Evolutionary conservation across 1,140 invertebrate species (phyloP), one percentile per base, ranked within the genome.

Genomic region (Asbolus verrucosus): DNA sequence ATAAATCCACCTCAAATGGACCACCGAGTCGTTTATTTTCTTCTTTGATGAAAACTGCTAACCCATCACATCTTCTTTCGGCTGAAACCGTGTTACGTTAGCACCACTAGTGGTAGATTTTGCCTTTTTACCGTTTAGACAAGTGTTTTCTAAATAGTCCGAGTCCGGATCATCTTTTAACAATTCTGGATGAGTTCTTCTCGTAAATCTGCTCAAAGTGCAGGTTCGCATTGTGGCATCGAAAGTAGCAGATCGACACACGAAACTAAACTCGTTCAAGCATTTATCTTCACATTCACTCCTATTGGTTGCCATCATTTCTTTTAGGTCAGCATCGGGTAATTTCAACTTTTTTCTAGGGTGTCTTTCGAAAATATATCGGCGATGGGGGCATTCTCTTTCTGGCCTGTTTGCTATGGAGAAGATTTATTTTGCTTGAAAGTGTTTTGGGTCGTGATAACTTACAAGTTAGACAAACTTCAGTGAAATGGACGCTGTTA

Each of bases 271-370:
- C 80, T 96, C 94, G 75, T 93, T 94, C 36, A 96, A 81, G 78
- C 94, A 96, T 75, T 93, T 93, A 76, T 96, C 93, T 81, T 96
- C 93, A 73, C 94, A 96, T 75, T 95, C 93, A 1, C 91, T 95
- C 60, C 93, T 85, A 81, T 96, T 95, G 0, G 89, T 85, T 0
- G 92, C 89, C 41, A 90, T 90, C 24, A 91, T 86, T 82, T 94
- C 92, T 79, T 93, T 94, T 1, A 93, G 84, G 77, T 94, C 92
- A 5, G 90, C 88, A 30, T 88, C 80, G 8, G 91, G 89, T 24
- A 94, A 83, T 77, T 93, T 93, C 36, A 94, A 78, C 71, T 92
- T 93, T 78, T 94, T 94, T 0, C 92, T 85, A 0, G 93, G 90
- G 77, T 94, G 92, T 70, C 94, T 84, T 80, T 96, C 94, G 76